Evolutionary conservation across 2,888 invertebrate species (phyloP).

Genomic region (Atethmia centrago): DNA sequence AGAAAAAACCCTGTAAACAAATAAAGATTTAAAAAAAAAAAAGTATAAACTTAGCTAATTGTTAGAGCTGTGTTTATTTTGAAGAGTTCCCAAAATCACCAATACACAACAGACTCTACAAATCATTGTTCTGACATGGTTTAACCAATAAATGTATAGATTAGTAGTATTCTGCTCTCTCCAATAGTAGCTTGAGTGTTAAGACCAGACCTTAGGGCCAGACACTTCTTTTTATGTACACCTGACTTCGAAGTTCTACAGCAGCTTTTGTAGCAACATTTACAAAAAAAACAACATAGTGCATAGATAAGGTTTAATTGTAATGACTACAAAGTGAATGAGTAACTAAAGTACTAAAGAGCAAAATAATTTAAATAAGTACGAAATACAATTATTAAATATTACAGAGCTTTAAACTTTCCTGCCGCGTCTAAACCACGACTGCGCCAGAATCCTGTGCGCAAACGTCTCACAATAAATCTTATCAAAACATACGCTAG

Average conservation of each 20-base stretch:
- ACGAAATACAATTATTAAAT: not conserved
- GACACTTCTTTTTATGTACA: not conserved
- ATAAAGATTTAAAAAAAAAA: too few species aligned
- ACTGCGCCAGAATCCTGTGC: constrained; percentile 67
- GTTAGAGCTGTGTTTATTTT: too few species aligned
- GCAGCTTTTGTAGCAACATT: not conserved
- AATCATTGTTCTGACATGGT: too few species aligned
- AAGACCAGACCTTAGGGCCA: too few species aligned
- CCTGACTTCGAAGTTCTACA: not conserved
- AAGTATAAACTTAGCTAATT: too few species aligned
- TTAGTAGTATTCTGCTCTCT: not conserved
- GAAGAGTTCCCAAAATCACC: too few species aligned
- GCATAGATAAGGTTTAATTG: constrained; percentile 12
- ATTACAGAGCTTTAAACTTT: constrained; percentile 84
- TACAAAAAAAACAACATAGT: not conserved
- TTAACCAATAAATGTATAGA: not conserved
- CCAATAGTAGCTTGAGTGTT: not conserved
- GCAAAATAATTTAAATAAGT: not conserved
- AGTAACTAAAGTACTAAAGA: not conserved
- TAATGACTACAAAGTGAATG: constrained; percentile 13
- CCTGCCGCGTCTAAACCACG: constrained; percentile 31
- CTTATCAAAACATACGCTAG: constrained; percentile 69
- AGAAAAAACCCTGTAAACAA: too few species aligned
- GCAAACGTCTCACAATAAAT: constrained; percentile 69
- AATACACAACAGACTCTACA: too few species aligned